phyloP scores from a whole-genome alignment of 2,888 invertebrate species.

The Hydraecia micacea region DNA sequence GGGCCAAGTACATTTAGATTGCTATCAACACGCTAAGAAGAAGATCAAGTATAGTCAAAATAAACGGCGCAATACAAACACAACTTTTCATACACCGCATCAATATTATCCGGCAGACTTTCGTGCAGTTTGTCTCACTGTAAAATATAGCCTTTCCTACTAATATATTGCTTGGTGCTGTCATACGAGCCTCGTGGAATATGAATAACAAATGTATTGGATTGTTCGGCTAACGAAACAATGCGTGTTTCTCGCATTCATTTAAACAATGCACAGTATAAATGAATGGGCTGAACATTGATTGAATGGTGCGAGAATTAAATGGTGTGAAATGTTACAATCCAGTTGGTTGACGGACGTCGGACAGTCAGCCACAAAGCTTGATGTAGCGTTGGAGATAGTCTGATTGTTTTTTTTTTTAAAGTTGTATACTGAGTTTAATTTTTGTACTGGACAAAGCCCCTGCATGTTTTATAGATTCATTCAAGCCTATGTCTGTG shows the following conservation, averaged over 20 bases:
- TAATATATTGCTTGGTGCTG: constrained; percentile 52
- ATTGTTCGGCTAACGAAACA: constrained; percentile 68
- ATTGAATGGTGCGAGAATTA: constrained; percentile 48
- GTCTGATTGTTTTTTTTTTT: neutral
- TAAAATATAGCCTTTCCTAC: constrained; percentile 54
- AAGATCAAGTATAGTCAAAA: constrained; percentile 37
- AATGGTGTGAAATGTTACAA: constrained; percentile 51
- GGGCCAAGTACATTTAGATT: no score
- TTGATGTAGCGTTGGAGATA: constrained; percentile 1
- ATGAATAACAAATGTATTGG: constrained; percentile 74
- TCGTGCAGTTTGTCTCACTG: constrained; percentile 57
- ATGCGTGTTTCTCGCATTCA: constrained; percentile 31
- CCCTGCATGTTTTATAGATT: neutral
- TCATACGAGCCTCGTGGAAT: constrained; percentile 63
- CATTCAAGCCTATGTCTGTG: neutral
- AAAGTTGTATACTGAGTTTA: neutral
- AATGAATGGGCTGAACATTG: constrained; percentile 34
- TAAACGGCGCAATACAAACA: constrained; percentile 36
- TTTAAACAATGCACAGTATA: constrained; percentile 40
- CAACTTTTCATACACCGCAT: constrained; percentile 41
- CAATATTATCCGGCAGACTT: constrained; percentile 51
- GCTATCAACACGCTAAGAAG: no score
- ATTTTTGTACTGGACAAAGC: neutral
- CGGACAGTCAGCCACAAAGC: neutral
- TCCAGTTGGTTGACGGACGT: constrained; percentile 13